Evolutionary conservation across 1,140 invertebrate genomes (phyloP).

Genomic region (Argopecten irradians): DNA sequence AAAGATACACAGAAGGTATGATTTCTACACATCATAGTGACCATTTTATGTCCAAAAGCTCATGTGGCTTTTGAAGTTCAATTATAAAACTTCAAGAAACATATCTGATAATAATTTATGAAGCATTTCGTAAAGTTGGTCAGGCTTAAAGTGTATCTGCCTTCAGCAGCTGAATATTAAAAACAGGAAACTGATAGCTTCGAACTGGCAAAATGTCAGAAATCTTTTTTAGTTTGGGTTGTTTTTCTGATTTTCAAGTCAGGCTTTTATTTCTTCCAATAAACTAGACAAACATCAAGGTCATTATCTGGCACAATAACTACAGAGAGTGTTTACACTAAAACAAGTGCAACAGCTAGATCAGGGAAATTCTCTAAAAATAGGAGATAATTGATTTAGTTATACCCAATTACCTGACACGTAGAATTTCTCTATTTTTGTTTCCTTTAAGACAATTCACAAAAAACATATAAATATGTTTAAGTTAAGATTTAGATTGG

Average conservation of each 20-base stretch:
- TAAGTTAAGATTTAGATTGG: not conserved
- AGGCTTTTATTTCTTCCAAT: not conserved
- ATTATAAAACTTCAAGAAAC: not conserved
- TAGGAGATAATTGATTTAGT: not conserved
- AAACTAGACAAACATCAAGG: not conserved
- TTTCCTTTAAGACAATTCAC: not conserved
- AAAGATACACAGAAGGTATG: not conserved
- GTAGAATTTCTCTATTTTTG: not conserved
- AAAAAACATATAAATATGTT: not conserved
- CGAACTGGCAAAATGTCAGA: not conserved
- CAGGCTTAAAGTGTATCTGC: not conserved
- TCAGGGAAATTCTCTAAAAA: no score
- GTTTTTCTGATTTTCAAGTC: not conserved
- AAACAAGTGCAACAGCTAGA: no score
- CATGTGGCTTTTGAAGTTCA: not conserved
- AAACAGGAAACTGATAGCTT: not conserved
- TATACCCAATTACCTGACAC: not conserved
- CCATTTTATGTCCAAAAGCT: not conserved
- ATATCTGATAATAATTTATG: not conserved
- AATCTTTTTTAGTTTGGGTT: constrained; percentile 10
- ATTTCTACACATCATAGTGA: not conserved
- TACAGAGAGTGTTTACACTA: not conserved
- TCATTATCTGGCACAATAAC: not conserved
- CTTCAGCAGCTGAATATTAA: not conserved
- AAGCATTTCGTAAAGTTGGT: not conserved